Conservation (phyloP, 2,113 vertebrate genomes). For the Vulpes vulpes region DNA sequence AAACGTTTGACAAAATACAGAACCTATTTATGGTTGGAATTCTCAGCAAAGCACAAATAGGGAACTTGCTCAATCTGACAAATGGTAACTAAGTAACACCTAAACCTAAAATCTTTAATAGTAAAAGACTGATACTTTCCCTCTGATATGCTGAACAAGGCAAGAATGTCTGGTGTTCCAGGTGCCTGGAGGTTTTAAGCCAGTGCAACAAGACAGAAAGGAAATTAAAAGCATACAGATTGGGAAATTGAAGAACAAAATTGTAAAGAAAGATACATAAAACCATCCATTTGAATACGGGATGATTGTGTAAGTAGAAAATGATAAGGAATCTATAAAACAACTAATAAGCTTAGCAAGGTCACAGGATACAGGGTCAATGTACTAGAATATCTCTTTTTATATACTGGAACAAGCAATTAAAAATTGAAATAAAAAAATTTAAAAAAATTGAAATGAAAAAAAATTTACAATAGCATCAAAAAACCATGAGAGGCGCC, state of each 20-base stretch:
- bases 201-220: not conserved
- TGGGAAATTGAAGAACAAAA: not conserved
- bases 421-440: not conserved
- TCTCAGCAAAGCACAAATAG: not conserved
- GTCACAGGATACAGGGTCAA: not conserved
- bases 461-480: not conserved
- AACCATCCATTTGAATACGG: not conserved
- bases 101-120: not conserved
- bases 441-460: not conserved
- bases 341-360: not conserved
- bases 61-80: not conserved
- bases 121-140: not conserved
- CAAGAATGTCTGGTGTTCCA: not conserved
- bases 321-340: not conserved
- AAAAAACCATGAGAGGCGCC: not conserved
- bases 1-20: conserved; percentile 2
- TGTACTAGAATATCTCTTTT: not conserved
- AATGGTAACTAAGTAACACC: not conserved
- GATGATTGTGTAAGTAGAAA: not conserved
- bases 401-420: not conserved
- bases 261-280: not conserved
- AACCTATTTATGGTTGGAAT: not conserved
- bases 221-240: not conserved
- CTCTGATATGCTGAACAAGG: not conserved
- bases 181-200: not conserved